Evolutionary conservation across 1,140 invertebrate species (phyloP).

Genomic region (Sycophila sp.): DNA sequence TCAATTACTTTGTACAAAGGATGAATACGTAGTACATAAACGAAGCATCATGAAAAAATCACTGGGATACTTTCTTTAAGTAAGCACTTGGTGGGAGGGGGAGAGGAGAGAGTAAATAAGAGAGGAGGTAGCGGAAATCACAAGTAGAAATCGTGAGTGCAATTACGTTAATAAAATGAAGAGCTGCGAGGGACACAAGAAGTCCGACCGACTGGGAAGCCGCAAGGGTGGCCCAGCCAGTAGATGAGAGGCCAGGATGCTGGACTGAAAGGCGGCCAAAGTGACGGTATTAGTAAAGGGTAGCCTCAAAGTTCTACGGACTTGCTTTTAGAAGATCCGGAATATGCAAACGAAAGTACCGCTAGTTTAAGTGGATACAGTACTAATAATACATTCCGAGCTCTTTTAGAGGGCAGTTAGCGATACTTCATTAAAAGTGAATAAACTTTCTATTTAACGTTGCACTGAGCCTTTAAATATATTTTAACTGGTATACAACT

Average conservation of each 20-base stretch:
- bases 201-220: conserved; percentile 48
- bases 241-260: conserved; percentile 56
- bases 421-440: no score
- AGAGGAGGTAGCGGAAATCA: background rate
- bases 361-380: no score
- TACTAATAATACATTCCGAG: no score
- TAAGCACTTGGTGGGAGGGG: conserved; percentile 44
- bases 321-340: background rate
- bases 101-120: background rate
- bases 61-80: no score
- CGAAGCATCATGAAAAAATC: no score
- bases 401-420: no score
- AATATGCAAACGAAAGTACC: no score
- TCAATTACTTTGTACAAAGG: no score
- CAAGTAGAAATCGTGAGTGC: conserved; percentile 39
- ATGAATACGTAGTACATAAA: no score
- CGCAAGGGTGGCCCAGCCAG: conserved; percentile 46
- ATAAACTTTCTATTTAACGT: no score
- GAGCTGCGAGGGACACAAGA: conserved; percentile 20
- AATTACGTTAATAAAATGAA: conserved; percentile 64
- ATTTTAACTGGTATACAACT: no score
- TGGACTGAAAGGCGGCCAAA: conserved; percentile 40
- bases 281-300: conserved; percentile 58
- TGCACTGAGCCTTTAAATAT: no score
- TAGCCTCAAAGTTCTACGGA: conserved; percentile 55